Percentiles rank a stretch among this genome's conserved stretches.
These are phyloP conservation scores for Cheumatopsyche charites DNA, from an alignment of 1,140 invertebrate species.

Conservation along the genomic window DNA sequence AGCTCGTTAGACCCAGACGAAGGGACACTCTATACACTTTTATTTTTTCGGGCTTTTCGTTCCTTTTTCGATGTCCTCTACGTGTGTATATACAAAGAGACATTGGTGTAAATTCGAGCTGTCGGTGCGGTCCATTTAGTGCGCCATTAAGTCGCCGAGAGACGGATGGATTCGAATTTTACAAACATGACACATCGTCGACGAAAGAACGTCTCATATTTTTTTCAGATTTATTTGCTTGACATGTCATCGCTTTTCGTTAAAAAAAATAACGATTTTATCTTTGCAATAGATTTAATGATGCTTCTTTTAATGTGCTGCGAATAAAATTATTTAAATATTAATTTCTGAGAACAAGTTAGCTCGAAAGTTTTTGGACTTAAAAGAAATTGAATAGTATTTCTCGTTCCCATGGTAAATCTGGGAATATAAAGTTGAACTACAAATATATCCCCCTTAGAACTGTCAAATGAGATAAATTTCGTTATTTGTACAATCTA, in stretches of 20 bases:
- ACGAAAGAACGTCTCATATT: not conserved
- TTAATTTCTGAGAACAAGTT: too few relatives aligned
- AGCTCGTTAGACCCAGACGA: not conserved
- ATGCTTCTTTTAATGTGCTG: too few relatives aligned
- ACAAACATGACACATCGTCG: constrained; percentile 39
- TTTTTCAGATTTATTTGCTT: constrained; percentile 18
- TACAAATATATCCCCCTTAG: too few relatives aligned
- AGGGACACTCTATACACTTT: not conserved
- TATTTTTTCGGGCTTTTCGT: not conserved
- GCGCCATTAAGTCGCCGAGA: constrained; percentile 43
- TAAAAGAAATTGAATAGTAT: too few relatives aligned
- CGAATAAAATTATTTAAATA: too few relatives aligned
- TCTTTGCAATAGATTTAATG: not conserved
- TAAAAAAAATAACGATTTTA: not conserved
- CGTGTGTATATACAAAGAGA: not conserved
- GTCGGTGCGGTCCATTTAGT: constrained; percentile 46
- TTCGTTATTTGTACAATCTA: too few relatives aligned
- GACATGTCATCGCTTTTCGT: constrained; percentile 14
- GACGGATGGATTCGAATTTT: constrained; percentile 46
- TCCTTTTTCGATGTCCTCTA: constrained; percentile 1
- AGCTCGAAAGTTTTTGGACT: too few relatives aligned
- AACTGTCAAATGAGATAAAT: too few relatives aligned
- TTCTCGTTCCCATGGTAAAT: too few relatives aligned
- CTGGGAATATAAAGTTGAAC: too few relatives aligned
- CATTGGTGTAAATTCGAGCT: constrained; percentile 31